Percentiles rank a stretch among this genome's conserved stretches.
Evolutionary conservation across 2,888 invertebrate species (phyloP).

Genomic region (Cenopis cana): DNA sequence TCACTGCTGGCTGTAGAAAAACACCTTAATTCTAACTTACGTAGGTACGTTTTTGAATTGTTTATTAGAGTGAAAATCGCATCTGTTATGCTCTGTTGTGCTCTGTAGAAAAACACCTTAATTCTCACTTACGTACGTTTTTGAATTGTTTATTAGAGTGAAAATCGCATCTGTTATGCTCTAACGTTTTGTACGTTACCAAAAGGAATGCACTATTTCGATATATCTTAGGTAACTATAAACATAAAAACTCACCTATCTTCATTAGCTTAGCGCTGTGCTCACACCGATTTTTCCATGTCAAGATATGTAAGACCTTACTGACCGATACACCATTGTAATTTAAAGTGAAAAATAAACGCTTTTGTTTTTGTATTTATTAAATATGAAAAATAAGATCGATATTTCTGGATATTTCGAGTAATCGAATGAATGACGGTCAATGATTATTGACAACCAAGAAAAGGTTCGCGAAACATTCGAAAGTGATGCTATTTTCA

Average conservation of each 20-base stretch:
- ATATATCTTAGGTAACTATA: too few relatives aligned
- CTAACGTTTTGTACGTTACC: too few relatives aligned
- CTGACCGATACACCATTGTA: too few relatives aligned
- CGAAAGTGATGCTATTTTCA: conserved; percentile 2
- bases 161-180: neutral
- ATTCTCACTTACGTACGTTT: neutral
- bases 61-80: neutral
- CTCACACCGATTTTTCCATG: too few relatives aligned
- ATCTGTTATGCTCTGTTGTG: too few relatives aligned
- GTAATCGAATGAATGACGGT: neutral
- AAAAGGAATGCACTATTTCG: neutral
- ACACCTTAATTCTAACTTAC: neutral
- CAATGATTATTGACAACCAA: neutral
- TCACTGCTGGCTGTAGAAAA: neutral
- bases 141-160: neutral
- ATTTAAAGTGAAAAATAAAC: too few relatives aligned
- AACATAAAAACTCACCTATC: too few relatives aligned
- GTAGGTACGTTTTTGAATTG: neutral
- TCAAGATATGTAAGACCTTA: too few relatives aligned
- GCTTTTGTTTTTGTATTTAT: too few relatives aligned
- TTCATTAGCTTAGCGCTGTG: too few relatives aligned
- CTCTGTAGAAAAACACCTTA: neutral
- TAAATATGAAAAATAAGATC: too few relatives aligned
- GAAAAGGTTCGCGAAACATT: neutral
- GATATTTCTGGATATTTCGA: too few relatives aligned